These are phyloP conservation scores for Zelostemma sp. DNA, from an alignment of 1,140 invertebrate species.

Conservation along the genomic window DNA sequence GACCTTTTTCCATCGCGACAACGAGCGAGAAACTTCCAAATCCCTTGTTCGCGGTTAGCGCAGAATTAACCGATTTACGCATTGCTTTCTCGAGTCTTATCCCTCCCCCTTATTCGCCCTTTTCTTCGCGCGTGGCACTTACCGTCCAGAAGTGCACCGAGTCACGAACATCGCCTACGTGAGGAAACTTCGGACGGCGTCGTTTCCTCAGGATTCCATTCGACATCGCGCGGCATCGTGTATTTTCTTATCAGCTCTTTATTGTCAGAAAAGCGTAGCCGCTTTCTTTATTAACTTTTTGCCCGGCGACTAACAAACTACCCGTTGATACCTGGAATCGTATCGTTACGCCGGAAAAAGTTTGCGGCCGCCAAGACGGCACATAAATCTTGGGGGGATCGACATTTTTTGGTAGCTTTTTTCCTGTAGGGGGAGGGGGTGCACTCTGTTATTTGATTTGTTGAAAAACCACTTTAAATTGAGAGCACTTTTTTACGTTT, in stretches of 20 bases:
- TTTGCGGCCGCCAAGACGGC: no score
- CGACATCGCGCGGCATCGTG: conserved; percentile 37
- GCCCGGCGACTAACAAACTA: conserved; percentile 24
- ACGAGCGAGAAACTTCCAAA: conserved; percentile 9
- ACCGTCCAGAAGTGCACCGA: conserved; percentile 32
- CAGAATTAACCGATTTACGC: conserved; percentile 14
- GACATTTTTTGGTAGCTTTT: no score
- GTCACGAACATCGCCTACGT: conserved; percentile 59
- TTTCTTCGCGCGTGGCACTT: conserved; percentile 28
- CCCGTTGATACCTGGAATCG: background rate
- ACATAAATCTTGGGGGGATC: no score
- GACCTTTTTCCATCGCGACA: conserved; percentile 21
- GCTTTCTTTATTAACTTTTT: conserved; percentile 59
- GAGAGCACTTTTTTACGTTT: no score
- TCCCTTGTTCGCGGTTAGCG: background rate
- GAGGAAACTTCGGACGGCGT: conserved; percentile 60
- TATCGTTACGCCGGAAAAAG: no score
- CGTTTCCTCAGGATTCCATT: conserved; percentile 55
- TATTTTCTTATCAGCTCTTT: conserved; percentile 57
- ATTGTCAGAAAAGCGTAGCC: conserved; percentile 49
- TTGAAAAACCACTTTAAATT: no score
- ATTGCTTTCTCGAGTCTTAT: conserved; percentile 25
- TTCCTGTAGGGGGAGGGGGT: no score
- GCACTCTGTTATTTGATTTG: no score
- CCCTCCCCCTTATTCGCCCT: conserved; percentile 12